Base-by-base conservation (phyloP, 2,888 invertebrate species). In the Leptopilina drosophilae region DNA sequence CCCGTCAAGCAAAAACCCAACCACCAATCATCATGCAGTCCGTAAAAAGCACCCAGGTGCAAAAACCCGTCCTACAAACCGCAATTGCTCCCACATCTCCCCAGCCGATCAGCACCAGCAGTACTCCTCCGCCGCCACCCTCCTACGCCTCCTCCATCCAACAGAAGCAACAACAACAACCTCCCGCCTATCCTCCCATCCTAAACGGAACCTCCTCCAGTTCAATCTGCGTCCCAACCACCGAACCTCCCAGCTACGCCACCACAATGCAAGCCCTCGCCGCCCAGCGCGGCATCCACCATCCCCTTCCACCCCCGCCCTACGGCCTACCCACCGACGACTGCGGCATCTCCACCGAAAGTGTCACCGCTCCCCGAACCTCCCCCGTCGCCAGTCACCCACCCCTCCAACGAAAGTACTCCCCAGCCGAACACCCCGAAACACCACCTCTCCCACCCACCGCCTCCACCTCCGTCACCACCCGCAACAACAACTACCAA, bases 11-110 rank as follows among this genome's bases (percentile, higher is more conserved):
- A 62, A 97, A 96, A 88, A 96, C 97, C 26, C 98, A 98, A 89
- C 96, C 97, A 75, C 98, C 98, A 8, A 97, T 98, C 84, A 98
- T 98, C 83, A 98, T 98, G 98, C 98, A 98, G 91, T 97, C 98
- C 49, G 98, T 98, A 20, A 97, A 97, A 91, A 98, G 98, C 93
- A 98, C 98, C 20, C 98, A 98, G 92, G 98, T 98, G 62, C 98
- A 98, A 90, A 98, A 98, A 91, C 98, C 98, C 0, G 95, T 98
- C 46, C 93, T 98, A 83, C 98, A 98, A 92, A 98, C 98, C 15
- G 98, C 98, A 11, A 97, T 98, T 75, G 98, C 97, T n/a, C 98
- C 98, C 1, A 95, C 96, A 42, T 95, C 96, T 14, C 96, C 96
- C 3, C 94, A 94, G 78, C 93, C 94, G 33, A 93, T 94, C 5